phyloP scores from a whole-genome alignment of 2,113 vertebrate genomes.

The Pteronura brasiliensis region DNA sequence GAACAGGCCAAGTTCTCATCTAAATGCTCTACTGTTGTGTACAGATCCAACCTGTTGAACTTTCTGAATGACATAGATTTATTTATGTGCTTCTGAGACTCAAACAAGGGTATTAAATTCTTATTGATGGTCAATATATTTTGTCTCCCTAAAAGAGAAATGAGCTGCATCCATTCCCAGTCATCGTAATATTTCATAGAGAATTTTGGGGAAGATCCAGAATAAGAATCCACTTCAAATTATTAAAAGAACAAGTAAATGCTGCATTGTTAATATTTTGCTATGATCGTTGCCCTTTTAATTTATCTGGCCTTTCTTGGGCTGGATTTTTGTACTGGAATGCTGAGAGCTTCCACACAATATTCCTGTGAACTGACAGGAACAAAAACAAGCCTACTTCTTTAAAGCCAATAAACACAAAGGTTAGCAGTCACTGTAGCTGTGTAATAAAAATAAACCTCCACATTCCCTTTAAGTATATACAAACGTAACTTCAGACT shows the following conservation, averaged over 20 bases:
- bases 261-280: neutral
- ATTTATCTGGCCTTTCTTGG: neutral
- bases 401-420: neutral
- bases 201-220: neutral
- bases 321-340: neutral
- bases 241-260: conserved; percentile 31
- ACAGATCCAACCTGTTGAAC: conserved; percentile 72
- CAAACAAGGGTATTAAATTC: conserved; percentile 38
- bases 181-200: neutral
- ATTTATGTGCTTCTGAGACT: conserved; percentile 29
- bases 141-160: conserved; percentile 22
- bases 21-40: conserved; percentile 40
- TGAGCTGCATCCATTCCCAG: neutral
- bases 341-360: neutral
- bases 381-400: neutral
- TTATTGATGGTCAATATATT: conserved; percentile 16
- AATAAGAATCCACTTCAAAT: neutral
- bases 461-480: neutral
- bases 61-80: conserved; percentile 57
- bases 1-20: conserved; percentile 26
- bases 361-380: neutral
- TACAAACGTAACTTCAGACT: conserved; percentile 11
- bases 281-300: neutral
- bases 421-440: neutral
- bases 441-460: neutral